phyloP scores from a whole-genome alignment of 2,113 vertebrate genomes.

The Ifrita kowaldi region DNA sequence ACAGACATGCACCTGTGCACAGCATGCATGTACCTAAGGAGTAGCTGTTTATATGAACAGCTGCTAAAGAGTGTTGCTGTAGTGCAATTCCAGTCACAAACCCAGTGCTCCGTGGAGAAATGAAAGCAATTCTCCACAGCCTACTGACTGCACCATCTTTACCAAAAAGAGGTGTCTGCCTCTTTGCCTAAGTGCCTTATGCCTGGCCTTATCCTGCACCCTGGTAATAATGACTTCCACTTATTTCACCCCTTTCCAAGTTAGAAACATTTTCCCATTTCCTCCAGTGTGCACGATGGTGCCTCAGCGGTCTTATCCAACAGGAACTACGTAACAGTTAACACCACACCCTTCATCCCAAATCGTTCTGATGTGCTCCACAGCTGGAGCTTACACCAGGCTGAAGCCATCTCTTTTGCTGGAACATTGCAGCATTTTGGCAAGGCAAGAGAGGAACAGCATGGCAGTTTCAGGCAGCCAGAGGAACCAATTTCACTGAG shows the following conservation, averaged over 20 bases:
- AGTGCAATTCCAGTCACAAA: background rate
- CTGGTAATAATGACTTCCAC: background rate
- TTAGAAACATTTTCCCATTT: background rate
- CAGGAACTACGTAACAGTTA: rapidly evolving
- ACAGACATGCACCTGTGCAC: background rate
- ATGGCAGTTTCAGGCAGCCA: background rate
- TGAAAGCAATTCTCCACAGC: background rate
- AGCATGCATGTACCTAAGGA: background rate
- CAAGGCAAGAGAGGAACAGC: background rate
- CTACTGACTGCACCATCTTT: background rate
- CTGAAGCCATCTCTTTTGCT: background rate
- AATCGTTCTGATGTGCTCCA: background rate
- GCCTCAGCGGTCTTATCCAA: background rate
- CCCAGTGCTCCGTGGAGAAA: background rate
- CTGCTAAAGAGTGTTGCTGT: background rate
- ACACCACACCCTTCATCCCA: background rate
- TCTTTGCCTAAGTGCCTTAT: background rate
- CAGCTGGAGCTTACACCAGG: rapidly evolving
- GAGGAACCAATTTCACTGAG: background rate
- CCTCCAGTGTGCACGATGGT: background rate
- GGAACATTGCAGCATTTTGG: background rate
- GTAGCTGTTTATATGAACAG: background rate
- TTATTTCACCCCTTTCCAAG: background rate
- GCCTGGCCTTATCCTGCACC: background rate
- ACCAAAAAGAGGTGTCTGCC: background rate